These are phyloP conservation scores for Trachelipus rathkii DNA, from an alignment of 1,140 invertebrate species.

Conservation along the genomic window DNA sequence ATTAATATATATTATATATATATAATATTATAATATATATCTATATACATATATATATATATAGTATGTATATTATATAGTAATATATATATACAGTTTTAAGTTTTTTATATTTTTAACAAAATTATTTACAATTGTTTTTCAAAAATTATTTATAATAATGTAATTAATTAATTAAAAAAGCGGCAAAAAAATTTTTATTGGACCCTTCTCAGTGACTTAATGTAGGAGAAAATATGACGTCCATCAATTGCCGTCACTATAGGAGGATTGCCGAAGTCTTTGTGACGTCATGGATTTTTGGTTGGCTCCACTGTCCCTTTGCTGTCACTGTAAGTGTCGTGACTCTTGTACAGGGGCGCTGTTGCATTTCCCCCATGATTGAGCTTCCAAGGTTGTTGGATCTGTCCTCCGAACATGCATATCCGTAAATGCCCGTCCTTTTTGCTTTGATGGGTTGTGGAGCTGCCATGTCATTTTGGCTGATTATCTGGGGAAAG, in stretches of 20 bases:
- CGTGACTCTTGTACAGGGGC: neutral
- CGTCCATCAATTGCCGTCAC: neutral
- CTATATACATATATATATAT: neutral
- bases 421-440: no score
- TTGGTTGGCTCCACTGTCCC: neutral
- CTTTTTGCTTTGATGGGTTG: neutral
- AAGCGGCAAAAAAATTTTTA: neutral
- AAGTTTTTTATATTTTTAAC: neutral
- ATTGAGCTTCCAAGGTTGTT: neutral
- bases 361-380: neutral
- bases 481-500: neutral
- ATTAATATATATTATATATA: neutral
- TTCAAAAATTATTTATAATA: neutral
- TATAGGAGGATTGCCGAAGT: neutral
- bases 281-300: neutral
- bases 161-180: neutral
- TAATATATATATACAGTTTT: neutral
- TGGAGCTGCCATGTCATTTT: neutral
- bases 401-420: no score
- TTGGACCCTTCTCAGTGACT: neutral
- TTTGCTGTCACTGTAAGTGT: neutral
- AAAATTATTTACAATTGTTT: neutral
- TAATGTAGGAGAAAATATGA: neutral
- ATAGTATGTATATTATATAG: neutral
- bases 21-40: neutral